Evolutionary conservation across 2,888 invertebrate species (phyloP), one percentile per base, ranked within the genome.

Genomic region (Stenodema calcarata): DNA sequence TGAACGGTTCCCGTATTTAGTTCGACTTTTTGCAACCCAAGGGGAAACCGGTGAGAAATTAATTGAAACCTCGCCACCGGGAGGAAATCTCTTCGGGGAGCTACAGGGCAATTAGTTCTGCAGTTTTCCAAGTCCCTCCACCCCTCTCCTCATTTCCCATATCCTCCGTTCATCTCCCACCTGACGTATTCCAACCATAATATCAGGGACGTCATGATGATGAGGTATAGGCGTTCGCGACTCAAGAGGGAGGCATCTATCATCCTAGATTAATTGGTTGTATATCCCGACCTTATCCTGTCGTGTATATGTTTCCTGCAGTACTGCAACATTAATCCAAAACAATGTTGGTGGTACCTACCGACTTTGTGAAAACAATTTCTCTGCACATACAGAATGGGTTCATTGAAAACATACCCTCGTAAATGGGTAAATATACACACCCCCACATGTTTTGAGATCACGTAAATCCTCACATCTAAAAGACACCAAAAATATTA

Each of bases 231-330:
- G 73, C 73, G 35, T 75, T 41, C 73, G 73, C 73, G 23, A 18
- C 73, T 75, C 73, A 75, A n/a, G 73, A 35, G 73, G 35, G 73
- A 75, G 73, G 41, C 73, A 75, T 75, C 73, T 75, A 75, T 75
- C 73, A 75, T 75, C 41, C 41, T 41, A 75, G 73, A 75, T 75
- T 75, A 75, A 75, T 75, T 62, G 73, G 30, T 75, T 35, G 16
- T 18, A 41, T 18, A n/a, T 35, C 62, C 27, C 73, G 14, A 75
- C 30, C 73, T 75, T n/a, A 28, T 41, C 30, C 30, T 18, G 35
- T 75, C 73, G 4, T 14, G 35, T 9, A 4, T 75, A 11, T 75
- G 35, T 35, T 35, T 35, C 35, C 7, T 7, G 35, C 35, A 7
- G 35, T 35, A 35, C 35, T 35, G 35, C 7, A 35, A 35, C 35